Evolutionary conservation across 2,797 vertebrate genomes (phyloP), one percentile per base, ranked within the genome.

Genomic region (Megaceryle alcyon): DNA sequence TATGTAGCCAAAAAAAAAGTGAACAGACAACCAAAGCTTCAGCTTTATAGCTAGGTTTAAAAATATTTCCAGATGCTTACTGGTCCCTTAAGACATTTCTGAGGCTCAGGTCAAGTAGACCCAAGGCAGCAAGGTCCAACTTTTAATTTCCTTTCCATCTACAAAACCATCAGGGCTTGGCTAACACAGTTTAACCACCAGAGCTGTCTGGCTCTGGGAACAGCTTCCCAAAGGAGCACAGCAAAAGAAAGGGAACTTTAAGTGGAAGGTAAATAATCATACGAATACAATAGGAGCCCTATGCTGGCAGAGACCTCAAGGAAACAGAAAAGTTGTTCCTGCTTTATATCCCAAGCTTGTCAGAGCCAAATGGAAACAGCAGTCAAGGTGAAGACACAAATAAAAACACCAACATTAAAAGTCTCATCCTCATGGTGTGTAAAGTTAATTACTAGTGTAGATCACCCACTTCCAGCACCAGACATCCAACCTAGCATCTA

Each of bases 51-150:
- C 23, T 44, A 61, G 28, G 7, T 81, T 91, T 75, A 61, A 69
- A 92, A 89, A 76, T 29, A 82, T 71, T 94, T 78, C 41, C 69
- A 92, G 75, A 25, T 51, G 57, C 41, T 87, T 56, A 60, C 10
- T 57, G 78, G 44, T 86, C 88, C 53, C 56, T 76, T 44, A 77
- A 88, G 57, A 49, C 39, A 70, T 66, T 84, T 63, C 59, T 48
- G 81, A 88, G 48, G 72, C 54, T 90, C 46, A 56, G 92, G 63
- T 90, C 90, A 92, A 95, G 73, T 7, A 83, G 85, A 96, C 77
- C 78, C 85, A 49, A 73, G 60, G 87, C 63, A 80, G 29, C 0
- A 18, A 92, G 31, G 14, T 90, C 48, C 60, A 86, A 14, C 17
- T 70, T 56, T 83, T 57, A 48, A 86, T 91, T 84, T 84, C 51